phyloP scores from a whole-genome alignment of 2,113 vertebrate species.

The Trogon surrucura region DNA sequence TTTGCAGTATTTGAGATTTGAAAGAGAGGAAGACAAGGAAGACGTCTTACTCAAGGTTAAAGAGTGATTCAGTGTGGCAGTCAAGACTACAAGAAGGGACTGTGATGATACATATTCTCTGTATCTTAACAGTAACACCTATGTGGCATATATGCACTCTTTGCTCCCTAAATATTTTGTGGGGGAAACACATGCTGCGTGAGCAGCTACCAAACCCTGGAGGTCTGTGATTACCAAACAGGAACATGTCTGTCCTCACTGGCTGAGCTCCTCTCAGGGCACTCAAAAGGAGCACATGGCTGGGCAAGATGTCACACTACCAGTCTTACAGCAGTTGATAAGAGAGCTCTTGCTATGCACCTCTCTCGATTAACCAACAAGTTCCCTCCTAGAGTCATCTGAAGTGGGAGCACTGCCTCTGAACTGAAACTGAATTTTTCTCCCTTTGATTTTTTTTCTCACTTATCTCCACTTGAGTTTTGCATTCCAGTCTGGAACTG shows the following conservation, averaged over 20 bases:
- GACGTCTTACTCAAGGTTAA: background rate
- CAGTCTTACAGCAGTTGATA: background rate
- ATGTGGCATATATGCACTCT: background rate
- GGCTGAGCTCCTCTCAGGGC: background rate
- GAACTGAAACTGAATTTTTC: slow-evolving; percentile 45
- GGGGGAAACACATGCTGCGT: background rate
- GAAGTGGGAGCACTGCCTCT: background rate
- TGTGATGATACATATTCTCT: background rate
- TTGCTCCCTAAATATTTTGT: slow-evolving; percentile 26
- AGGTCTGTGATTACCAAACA: slow-evolving; percentile 25
- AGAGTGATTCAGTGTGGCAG: background rate
- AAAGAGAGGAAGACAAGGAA: background rate
- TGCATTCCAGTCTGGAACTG: background rate
- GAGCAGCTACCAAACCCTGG: background rate
- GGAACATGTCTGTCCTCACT: background rate
- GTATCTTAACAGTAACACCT: background rate
- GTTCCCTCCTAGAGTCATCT: background rate
- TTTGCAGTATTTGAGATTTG: background rate
- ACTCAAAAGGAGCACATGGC: background rate
- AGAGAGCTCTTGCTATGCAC: background rate
- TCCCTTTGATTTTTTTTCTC: slow-evolving; percentile 9
- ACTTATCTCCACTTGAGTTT: slow-evolving; percentile 8
- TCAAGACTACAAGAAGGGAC: background rate
- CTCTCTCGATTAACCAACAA: slow-evolving; percentile 35
- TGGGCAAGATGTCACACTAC: background rate